Conservation (phyloP, 2,888 invertebrate genomes). For the Drosophila phalerata region DNA sequence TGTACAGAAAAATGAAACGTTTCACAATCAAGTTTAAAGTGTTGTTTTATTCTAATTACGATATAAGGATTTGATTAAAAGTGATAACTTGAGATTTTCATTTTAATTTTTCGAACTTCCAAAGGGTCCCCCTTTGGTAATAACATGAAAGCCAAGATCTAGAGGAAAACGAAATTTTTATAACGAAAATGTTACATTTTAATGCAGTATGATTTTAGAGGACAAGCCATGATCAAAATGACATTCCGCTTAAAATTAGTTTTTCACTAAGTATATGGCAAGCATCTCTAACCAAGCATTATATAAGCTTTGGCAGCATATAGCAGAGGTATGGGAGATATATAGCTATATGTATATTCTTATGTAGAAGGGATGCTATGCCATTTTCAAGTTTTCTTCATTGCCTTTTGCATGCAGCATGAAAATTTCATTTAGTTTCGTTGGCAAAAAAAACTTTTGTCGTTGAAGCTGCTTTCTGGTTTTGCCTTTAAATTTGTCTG, state of each 20-base stretch:
- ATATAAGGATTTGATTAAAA: too few relatives aligned
- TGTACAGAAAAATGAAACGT: too few relatives aligned
- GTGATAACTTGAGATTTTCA: too few relatives aligned
- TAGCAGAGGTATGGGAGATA: slow-evolving; percentile 16
- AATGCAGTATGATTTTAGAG: too few relatives aligned
- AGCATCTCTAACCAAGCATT: slow-evolving; percentile 11
- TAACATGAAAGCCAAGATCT: too few relatives aligned
- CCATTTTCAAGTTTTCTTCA: slow-evolving; percentile 40
- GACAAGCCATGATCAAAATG: too few relatives aligned
- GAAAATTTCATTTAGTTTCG: slow-evolving; percentile 80
- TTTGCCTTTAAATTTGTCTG: slow-evolving; percentile 75
- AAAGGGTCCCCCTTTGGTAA: too few relatives aligned
- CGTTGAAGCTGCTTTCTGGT: slow-evolving; percentile 53
- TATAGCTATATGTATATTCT: slow-evolving; percentile 21
- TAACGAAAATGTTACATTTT: too few relatives aligned
- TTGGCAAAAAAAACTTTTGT: slow-evolving; percentile 57
- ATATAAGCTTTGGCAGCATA: slow-evolving; percentile 11
- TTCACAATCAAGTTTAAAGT: too few relatives aligned
- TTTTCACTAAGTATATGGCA: slow-evolving; percentile 1
- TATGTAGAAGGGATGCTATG: slow-evolving; percentile 21
- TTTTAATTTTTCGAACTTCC: too few relatives aligned
- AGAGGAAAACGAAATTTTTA: too few relatives aligned
- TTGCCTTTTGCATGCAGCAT: slow-evolving; percentile 55
- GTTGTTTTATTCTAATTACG: too few relatives aligned
- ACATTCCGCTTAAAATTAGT: slow-evolving; percentile 5